Percentiles rank a stretch among this genome's conserved stretches.
Conservation (phyloP, 1,140 invertebrate genomes). For the Sycophaga agraensis region DNA sequence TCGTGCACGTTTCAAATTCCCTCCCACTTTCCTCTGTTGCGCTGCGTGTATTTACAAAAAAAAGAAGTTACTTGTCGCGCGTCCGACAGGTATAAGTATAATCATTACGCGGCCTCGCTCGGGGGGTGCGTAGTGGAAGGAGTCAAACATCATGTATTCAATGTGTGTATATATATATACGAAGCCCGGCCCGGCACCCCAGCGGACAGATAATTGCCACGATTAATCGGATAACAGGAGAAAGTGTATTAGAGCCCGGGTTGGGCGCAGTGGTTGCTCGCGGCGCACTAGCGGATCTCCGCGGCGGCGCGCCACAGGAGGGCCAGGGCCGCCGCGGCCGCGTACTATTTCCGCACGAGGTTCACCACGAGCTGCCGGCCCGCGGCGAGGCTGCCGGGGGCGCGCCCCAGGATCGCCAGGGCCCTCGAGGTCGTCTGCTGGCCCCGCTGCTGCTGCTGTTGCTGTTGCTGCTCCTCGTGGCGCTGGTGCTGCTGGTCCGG, state of each 20-base stretch:
- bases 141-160: too few relatives aligned
- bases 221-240: too few relatives aligned
- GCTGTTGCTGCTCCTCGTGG: slow-evolving; percentile 26
- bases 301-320: background rate
- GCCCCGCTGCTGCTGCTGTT: slow-evolving; percentile 25
- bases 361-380: slow-evolving; percentile 18
- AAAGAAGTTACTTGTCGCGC: too few relatives aligned
- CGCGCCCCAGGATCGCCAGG: background rate
- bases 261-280: background rate
- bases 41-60: too few relatives aligned
- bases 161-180: background rate
- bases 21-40: too few relatives aligned
- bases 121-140: too few relatives aligned
- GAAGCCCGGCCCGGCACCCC: background rate
- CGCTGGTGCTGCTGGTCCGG: slow-evolving; percentile 29
- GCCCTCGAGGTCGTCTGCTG: background rate
- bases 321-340: background rate
- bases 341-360: slow-evolving; percentile 25
- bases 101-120: too few relatives aligned
- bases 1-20: too few relatives aligned
- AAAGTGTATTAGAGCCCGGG: too few relatives aligned
- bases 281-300: background rate
- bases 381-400: slow-evolving; percentile 2
- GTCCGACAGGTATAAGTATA: too few relatives aligned
- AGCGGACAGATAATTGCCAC: too few relatives aligned